A percentile compares a stretch with the other conserved stretches of the same genome.
Conservation (phyloP, 2,797 vertebrate species). For the Thaleichthys pacificus region DNA sequence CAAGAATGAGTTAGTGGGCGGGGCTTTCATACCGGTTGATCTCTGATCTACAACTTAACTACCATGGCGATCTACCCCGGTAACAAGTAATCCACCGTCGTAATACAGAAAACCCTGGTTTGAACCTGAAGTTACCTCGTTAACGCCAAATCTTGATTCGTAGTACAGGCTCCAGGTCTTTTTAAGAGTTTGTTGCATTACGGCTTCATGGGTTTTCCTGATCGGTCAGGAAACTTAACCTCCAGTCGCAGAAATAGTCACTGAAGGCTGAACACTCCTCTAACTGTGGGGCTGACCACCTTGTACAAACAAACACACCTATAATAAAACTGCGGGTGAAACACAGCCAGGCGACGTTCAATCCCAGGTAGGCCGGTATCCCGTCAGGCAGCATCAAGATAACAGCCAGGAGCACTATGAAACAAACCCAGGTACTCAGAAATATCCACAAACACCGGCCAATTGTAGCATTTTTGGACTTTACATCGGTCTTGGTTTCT, state of each 20-base stretch:
- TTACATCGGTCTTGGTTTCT: slow-evolving; percentile 19
- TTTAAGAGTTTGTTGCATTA: not conserved
- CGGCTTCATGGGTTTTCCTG: slow-evolving; percentile 11
- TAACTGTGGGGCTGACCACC: slow-evolving; percentile 34
- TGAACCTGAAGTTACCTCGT: too few relatives aligned
- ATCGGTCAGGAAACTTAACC: slow-evolving; percentile 54
- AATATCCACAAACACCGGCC: slow-evolving; percentile 69
- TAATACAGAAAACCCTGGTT: too few relatives aligned
- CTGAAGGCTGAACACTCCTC: slow-evolving; percentile 40
- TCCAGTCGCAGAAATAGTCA: slow-evolving; percentile 85
- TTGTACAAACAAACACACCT: slow-evolving; percentile 71
- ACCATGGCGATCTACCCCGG: too few relatives aligned
- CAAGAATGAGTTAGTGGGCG: too few relatives aligned
- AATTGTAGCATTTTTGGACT: slow-evolving; percentile 54
- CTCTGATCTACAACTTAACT: too few relatives aligned
- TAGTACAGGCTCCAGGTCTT: not conserved
- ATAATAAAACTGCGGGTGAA: slow-evolving; percentile 86
- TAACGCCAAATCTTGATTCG: too few relatives aligned
- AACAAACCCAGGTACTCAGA: slow-evolving; percentile 79
- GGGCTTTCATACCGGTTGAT: too few relatives aligned
- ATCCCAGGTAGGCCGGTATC: slow-evolving; percentile 82
- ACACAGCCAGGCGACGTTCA: slow-evolving; percentile 84
- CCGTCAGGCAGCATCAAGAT: slow-evolving; percentile 63
- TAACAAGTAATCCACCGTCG: too few relatives aligned
- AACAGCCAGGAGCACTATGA: slow-evolving; percentile 72